A percentile compares a stretch with the other conserved stretches of the same genome.
Conservation (phyloP, 2,113 vertebrate species). For the Cinclus mexicanus region DNA sequence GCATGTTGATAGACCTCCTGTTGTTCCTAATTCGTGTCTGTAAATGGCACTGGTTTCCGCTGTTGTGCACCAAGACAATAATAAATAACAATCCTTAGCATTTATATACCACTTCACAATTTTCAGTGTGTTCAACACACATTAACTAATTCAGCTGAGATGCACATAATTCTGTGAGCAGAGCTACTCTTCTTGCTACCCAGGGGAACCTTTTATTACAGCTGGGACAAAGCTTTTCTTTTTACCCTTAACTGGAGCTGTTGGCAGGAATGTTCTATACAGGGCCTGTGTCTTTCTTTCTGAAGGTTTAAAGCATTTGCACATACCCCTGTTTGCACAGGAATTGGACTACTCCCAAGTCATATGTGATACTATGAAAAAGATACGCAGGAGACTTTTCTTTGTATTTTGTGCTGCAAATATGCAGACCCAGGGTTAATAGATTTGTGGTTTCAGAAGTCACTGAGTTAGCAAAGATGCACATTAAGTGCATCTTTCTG, state of each 20-base stretch:
- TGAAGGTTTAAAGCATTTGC: not conserved
- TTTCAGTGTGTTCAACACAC: slow-evolving; percentile 8
- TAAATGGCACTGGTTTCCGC: slow-evolving; percentile 43
- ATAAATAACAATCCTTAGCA: slow-evolving; percentile 19
- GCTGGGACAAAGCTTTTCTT: not conserved
- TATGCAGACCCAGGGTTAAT: not conserved
- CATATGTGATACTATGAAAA: not conserved
- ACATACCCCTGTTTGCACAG: not conserved
- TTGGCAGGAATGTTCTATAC: not conserved
- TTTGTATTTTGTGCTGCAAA: not conserved
- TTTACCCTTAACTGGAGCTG: not conserved
- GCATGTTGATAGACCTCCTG: slow-evolving; percentile 21
- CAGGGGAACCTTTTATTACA: not conserved
- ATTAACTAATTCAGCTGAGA: slow-evolving; percentile 33
- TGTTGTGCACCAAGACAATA: slow-evolving; percentile 40
- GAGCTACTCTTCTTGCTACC: slow-evolving; percentile 4
- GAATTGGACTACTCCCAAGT: not conserved
- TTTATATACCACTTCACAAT: slow-evolving; percentile 30
- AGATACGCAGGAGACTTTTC: not conserved
- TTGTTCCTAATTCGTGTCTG: slow-evolving; percentile 15
- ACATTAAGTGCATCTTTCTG: not conserved
- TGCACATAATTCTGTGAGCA: slow-evolving; percentile 11
- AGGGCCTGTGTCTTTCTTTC: not conserved
- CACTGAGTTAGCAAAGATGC: not conserved
- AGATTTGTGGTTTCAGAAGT: not conserved